Percentiles rank a stretch among this genome's conserved stretches.
Evolutionary conservation across 2,797 vertebrate species (phyloP).

Genomic region (Hozukius guyotensis): DNA sequence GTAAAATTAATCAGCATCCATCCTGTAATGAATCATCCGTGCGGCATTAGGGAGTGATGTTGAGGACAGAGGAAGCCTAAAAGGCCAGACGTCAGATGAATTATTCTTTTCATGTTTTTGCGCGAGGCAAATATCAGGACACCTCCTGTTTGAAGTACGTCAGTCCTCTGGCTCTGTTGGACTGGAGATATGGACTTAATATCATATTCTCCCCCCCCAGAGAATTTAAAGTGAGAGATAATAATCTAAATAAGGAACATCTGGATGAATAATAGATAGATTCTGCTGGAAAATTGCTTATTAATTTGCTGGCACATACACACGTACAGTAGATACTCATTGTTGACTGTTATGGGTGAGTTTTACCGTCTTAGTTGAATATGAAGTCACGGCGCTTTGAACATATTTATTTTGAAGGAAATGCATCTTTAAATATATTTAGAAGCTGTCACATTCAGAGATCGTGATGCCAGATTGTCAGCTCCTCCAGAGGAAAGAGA

Average conservation of each 20-base stretch:
- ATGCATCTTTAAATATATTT: neutral
- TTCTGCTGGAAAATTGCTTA: slow-evolving; percentile 17
- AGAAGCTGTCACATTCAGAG: neutral
- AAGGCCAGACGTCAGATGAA: slow-evolving; percentile 72
- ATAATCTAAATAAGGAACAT: slow-evolving; percentile 47
- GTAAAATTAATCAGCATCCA: slow-evolving; percentile 67
- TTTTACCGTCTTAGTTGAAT: neutral
- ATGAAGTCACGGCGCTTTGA: no score
- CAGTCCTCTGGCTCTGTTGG: slow-evolving; percentile 55
- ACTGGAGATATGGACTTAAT: slow-evolving; percentile 32
- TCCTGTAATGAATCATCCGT: slow-evolving; percentile 63
- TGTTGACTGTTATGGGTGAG: neutral
- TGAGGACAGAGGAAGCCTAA: slow-evolving; percentile 63
- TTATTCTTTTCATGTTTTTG: slow-evolving; percentile 78
- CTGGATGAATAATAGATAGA: slow-evolving; percentile 58
- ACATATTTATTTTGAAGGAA: neutral
- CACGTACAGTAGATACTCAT: neutral
- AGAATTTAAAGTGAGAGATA: slow-evolving; percentile 32
- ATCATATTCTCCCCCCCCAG: slow-evolving; percentile 8
- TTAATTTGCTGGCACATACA: slow-evolving; percentile 11
- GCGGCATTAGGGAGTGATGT: slow-evolving; percentile 46
- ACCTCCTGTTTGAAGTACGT: slow-evolving; percentile 63
- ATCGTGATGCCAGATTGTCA: neutral
- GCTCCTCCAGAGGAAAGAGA: neutral
- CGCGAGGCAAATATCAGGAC: slow-evolving; percentile 49